A percentile compares a stretch with the other conserved stretches of the same genome.
phyloP scores from a whole-genome alignment of 2,113 vertebrate species.

The Syngnathus floridae region DNA sequence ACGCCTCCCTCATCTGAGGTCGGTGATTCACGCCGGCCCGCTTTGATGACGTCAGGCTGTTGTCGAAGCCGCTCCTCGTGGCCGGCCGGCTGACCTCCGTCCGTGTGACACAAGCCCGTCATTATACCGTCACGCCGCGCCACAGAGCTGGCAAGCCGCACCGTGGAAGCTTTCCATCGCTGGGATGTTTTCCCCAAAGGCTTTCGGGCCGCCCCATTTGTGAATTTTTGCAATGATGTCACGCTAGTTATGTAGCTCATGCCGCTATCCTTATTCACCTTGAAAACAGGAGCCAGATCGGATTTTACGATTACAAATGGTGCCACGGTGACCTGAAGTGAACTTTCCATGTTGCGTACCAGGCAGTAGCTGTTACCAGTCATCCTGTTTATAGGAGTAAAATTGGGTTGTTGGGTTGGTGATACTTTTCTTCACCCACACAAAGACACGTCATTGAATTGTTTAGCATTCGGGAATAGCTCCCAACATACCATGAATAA shows the following conservation, averaged over 20 bases:
- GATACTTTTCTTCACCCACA: background rate
- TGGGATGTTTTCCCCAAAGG: background rate
- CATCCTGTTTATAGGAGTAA: background rate
- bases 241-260: constrained; percentile 17
- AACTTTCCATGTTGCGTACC: background rate
- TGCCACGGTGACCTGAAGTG: background rate
- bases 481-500: background rate
- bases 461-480: background rate
- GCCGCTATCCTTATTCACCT: background rate
- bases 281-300: background rate
- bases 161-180: background rate
- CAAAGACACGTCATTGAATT: background rate
- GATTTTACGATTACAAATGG: background rate
- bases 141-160: background rate
- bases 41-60: constrained; percentile 72
- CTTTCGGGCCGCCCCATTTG: background rate
- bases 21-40: constrained; percentile 61
- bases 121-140: constrained; percentile 61
- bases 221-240: background rate
- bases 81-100: constrained; percentile 59
- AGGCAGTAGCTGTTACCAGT: background rate
- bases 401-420: background rate
- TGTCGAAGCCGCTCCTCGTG: constrained; percentile 47
- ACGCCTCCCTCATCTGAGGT: constrained; percentile 54
- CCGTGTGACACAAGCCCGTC: constrained; percentile 55